A percentile compares a stretch with the other conserved stretches of the same genome.
These are phyloP conservation scores for Ophion slaviceki DNA, from an alignment of 2,888 invertebrate genomes.

Conservation along the genomic window DNA sequence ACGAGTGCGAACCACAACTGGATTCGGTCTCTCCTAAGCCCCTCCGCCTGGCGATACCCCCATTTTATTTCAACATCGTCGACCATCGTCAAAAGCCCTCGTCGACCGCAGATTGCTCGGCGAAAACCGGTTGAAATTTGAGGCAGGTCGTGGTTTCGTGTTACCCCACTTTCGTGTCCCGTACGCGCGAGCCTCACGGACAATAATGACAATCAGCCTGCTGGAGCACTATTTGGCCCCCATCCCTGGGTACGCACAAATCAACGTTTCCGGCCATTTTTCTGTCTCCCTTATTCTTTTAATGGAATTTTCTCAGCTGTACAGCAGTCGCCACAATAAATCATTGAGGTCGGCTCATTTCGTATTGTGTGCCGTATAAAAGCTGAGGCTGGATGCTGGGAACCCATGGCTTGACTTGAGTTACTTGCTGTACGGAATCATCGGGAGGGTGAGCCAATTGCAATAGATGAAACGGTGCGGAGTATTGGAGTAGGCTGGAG, in stretches of 20 bases:
- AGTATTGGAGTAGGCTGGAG: constrained; percentile 60
- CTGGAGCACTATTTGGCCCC: constrained; percentile 1
- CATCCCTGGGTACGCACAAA: constrained; percentile 12
- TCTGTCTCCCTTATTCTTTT: constrained; percentile 25
- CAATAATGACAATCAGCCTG: constrained; percentile 57
- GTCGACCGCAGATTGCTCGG: constrained; percentile 34
- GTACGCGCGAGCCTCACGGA: constrained; percentile 21
- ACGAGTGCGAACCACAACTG: neutral
- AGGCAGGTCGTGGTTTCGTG: constrained; percentile 62
- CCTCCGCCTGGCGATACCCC: constrained; percentile 22
- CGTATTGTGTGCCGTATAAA: constrained; percentile 35
- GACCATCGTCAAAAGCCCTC: constrained; percentile 46
- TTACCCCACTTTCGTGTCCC: constrained; percentile 44
- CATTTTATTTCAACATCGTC: constrained; percentile 47
- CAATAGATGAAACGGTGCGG: constrained; percentile 21
- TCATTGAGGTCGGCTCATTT: constrained; percentile 42
- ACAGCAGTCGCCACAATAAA: constrained; percentile 30
- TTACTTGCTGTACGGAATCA: constrained; percentile 9
- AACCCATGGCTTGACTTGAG: constrained; percentile 42
- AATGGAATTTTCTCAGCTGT: constrained; percentile 5
- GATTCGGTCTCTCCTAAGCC: constrained; percentile 15
- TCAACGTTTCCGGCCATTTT: constrained; percentile 28
- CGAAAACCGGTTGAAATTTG: constrained; percentile 62
- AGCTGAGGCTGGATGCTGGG: constrained; percentile 44
- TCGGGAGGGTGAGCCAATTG: constrained; percentile 9